A percentile compares a stretch with the other conserved stretches of the same genome.
Conservation (phyloP, 1,140 invertebrate species). For the Paralvinella palmiformis region DNA sequence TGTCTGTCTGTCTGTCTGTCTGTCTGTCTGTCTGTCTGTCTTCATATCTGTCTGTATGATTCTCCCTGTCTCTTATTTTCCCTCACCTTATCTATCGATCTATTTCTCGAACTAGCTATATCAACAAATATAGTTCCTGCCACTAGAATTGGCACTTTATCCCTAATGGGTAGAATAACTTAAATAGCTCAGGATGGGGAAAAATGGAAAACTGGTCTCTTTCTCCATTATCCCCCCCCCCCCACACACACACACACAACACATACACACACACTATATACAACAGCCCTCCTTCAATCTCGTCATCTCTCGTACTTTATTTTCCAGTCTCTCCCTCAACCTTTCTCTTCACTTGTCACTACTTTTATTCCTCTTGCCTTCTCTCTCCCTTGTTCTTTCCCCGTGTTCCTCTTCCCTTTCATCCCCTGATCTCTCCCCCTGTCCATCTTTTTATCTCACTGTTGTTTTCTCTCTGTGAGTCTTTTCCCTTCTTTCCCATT, state of each 20-base stretch:
- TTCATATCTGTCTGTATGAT: conserved; percentile 33
- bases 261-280: too few species aligned
- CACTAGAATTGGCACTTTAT: too few species aligned
- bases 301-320: not conserved
- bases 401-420: not conserved
- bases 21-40: conserved; percentile 32
- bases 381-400: not conserved
- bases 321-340: not conserved
- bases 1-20: conserved; percentile 45
- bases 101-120: too few species aligned
- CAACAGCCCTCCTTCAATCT: not conserved
- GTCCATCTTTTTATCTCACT: not conserved
- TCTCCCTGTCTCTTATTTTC: conserved; percentile 31
- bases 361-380: not conserved
- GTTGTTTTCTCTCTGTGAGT: not conserved
- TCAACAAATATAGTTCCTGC: too few species aligned
- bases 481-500: not conserved
- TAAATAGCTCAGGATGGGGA: too few species aligned
- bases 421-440: not conserved
- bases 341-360: not conserved
- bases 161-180: too few species aligned
- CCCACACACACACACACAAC: too few species aligned
- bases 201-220: too few species aligned
- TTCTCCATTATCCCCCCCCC: too few species aligned
- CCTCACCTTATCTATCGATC: not conserved